Evolutionary conservation across 2,113 vertebrate species (phyloP), one percentile per base, ranked within the genome.

Genomic region (Labrus mixtus): DNA sequence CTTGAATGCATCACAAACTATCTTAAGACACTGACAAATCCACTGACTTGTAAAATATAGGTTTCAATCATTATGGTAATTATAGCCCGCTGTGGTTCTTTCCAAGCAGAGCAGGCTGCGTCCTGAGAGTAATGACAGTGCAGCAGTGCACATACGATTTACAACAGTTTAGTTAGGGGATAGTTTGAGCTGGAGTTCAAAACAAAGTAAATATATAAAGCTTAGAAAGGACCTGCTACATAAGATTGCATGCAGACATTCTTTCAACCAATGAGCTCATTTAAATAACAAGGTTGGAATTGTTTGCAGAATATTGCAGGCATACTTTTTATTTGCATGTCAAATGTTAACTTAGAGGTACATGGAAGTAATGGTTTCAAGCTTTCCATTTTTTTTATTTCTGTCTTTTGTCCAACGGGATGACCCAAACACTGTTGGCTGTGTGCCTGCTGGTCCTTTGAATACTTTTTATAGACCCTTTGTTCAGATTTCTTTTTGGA

Each of bases 11-110:
- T 80, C 75, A 75, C 36, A 45, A 1, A 3, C 69, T 78, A 79
- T 81, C 68, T 76, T 65, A 83, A 76, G 67, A 55, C 48, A 10
- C 66, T 84, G 73, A 87, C 79, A 76, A 78, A 79, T 83, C 68
- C 13, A 67, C 36, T 25, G 46, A 67, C 37, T 83, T 12, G 43
- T 63, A 75, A 91, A 92, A 80, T 89, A 80, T 73, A 75, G 67
- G 77, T 80, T 85, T 88, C 22, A 77, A 19, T 79, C 58, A 66
- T 50, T 63, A 53, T 37, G 60, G 60, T 86, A 86, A 91, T 88
- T 84, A 88, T 59, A 89, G 76, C 46, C 54, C 56, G 15, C 12
- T 37, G 67, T 25, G 53, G 72, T 81, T 83, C 50, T 79, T 74
- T 87, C 70, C 56, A 69, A 23, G 69, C 68, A 22, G 69, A 1